Percentiles rank a stretch among this genome's conserved stretches.
Evolutionary conservation across 2,797 vertebrate genomes (phyloP).

Genomic region (Chromis chromis): DNA sequence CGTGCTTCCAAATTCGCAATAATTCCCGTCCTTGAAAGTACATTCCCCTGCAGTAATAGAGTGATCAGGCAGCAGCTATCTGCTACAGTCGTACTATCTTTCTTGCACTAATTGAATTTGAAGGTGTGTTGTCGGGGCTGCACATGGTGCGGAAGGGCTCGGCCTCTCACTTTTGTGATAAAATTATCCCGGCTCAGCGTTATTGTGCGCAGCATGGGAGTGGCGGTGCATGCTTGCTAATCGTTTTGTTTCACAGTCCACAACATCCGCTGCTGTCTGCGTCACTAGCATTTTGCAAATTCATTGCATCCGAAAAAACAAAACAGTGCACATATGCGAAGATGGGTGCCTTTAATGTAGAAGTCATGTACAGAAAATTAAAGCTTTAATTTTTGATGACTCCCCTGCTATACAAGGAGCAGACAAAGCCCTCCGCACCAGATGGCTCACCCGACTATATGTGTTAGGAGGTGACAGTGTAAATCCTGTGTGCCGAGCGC

Average conservation of each 20-base stretch:
- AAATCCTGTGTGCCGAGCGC: conserved; percentile 61
- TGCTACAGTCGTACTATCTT: conserved; percentile 49
- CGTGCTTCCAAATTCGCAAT: conserved; percentile 32
- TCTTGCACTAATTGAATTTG: conserved; percentile 68
- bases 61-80: conserved; percentile 51
- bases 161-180: conserved; percentile 39
- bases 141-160: conserved; percentile 16
- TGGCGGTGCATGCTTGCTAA: background rate
- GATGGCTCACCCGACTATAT: conserved; percentile 61
- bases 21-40: conserved; percentile 45
- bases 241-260: conserved; percentile 13
- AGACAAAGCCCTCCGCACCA: conserved; percentile 49
- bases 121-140: conserved; percentile 51
- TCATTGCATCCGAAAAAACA: background rate
- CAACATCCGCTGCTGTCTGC: background rate
- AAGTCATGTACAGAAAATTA: conserved; percentile 22
- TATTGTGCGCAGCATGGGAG: background rate
- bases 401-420: conserved; percentile 26
- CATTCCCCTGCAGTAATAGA: conserved; percentile 54
- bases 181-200: conserved; percentile 39
- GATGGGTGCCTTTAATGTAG: conserved; percentile 15
- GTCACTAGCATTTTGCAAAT: conserved; percentile 6
- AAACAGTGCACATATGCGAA: background rate
- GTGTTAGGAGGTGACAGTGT: conserved; percentile 60
- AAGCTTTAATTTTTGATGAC: conserved; percentile 45